A percentile compares a stretch with the other conserved stretches of the same genome.
Evolutionary conservation across 2,113 vertebrate species (phyloP).

Genomic region (Microcebus tavaratra): DNA sequence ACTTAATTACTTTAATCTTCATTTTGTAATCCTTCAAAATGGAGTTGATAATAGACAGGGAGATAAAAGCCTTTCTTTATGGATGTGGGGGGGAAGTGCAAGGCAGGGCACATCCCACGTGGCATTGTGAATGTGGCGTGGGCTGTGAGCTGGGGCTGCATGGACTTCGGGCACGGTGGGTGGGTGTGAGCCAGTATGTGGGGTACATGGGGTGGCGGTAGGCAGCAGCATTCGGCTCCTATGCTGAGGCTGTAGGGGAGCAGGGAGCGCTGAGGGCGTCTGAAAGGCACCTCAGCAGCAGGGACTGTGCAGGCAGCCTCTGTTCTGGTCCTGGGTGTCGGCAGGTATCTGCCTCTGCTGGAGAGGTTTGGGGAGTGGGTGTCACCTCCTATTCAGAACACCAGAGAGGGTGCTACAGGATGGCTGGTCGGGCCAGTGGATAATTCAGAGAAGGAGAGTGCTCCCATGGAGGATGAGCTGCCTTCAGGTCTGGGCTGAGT

Average conservation of each 20-base stretch:
- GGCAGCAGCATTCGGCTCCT: not conserved
- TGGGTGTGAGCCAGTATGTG: not conserved
- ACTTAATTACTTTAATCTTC: not conserved
- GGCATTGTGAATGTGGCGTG: not conserved
- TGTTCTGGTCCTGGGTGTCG: not conserved
- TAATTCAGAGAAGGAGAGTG: not conserved
- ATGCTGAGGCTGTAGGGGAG: not conserved
- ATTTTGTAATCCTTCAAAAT: not conserved
- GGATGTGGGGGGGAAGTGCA: not conserved
- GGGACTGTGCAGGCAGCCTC: not conserved
- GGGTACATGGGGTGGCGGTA: fast-evolving
- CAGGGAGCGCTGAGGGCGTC: not conserved
- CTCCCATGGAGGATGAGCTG: not conserved
- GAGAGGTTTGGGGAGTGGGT: not conserved
- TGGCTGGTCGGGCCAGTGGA: not conserved
- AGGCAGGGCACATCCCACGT: not conserved
- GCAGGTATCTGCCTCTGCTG: not conserved
- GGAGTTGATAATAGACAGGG: not conserved
- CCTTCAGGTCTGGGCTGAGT: not conserved
- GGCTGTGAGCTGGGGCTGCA: not conserved
- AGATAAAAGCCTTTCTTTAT: not conserved
- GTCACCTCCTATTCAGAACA: not conserved
- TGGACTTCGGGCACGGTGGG: not conserved
- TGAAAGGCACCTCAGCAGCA: not conserved
- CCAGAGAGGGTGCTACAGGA: not conserved